Evolutionary conservation across 2,888 invertebrate genomes (phyloP), one percentile per base, ranked within the genome.

Genomic region (Parelbella ahira): DNA sequence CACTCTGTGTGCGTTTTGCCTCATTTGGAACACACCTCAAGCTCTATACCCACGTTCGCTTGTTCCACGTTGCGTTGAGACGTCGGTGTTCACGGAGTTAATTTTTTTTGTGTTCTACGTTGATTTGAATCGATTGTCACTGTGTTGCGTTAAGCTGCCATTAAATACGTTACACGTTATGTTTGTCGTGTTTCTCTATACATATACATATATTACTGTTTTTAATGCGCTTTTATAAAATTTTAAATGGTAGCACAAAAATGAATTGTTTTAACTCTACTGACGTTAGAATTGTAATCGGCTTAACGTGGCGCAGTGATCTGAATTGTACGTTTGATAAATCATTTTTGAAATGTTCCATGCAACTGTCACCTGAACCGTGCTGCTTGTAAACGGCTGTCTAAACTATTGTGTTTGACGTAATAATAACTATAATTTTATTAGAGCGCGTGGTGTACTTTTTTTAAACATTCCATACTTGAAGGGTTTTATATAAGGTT

Each of bases 401-500:
- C 28, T 42, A 6, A 13, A 34, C 28, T 34, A 27, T 27, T 34
- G 25, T 41, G 41, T 41, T 41, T 41, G 13, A 33, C 27, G 4
- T 15, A 3, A 3, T 15, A 15, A 19, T 28, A 21, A 28, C 12
- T 30, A 18, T 32, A n/a, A 25, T 23, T 38, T 36, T 38, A 38
- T 38, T 33, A 19, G 28, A 34, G 42, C 18, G 28, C 34, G 28
- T 42, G 28, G 20, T 15, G 15, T 33, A 33, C 33, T 5, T 44
- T 41, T 28, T 36, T 29, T 29, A 29, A 58, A 72, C 73, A 73
- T 73, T 73, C 73, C 73, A 70, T 61, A 51, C 49, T 47, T 54
- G 54, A 53, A 60, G 54, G 56, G 49, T 67, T 63, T 57, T 53
- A 58, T 15, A 15, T 27, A 56, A 48, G 47, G 51, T 67, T 69